These are phyloP conservation scores for Centropus bengalensis DNA, from an alignment of 2,113 vertebrate species.

Conservation along the genomic window DNA sequence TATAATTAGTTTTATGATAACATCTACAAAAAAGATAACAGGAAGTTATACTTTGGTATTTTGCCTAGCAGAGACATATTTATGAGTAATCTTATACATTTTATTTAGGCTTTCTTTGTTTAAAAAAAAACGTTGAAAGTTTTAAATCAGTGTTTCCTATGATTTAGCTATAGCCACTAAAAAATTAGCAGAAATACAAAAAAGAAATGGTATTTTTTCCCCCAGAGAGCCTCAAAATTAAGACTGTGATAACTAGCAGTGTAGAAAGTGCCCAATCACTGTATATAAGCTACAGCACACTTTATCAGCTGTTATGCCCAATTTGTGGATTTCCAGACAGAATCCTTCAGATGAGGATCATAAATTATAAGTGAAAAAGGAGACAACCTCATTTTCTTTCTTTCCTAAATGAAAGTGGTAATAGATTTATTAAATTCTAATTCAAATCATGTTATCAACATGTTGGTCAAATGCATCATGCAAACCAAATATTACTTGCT, in stretches of 20 bases:
- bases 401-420: not conserved
- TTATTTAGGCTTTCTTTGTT: not conserved
- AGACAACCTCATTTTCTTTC: not conserved
- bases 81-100: not conserved
- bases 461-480: not conserved
- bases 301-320: not conserved
- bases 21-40: not conserved
- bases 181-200: not conserved
- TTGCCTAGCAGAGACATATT: not conserved
- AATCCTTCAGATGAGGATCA: not conserved
- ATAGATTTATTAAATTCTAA: not conserved
- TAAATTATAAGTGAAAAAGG: not conserved
- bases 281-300: not conserved
- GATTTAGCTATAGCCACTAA: not conserved
- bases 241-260: not conserved
- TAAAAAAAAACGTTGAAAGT: not conserved
- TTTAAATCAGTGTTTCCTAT: not conserved
- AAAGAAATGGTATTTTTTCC: not conserved
- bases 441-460: not conserved
- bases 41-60: not conserved
- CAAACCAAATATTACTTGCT: not conserved
- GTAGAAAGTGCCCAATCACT: not conserved
- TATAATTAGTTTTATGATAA: not conserved
- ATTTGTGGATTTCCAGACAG: conserved; percentile 3
- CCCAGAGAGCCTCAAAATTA: not conserved